Evolutionary conservation across 2,113 vertebrate species (phyloP), one percentile per base, ranked within the genome.

Genomic region (Proterorhinus semilunaris): DNA sequence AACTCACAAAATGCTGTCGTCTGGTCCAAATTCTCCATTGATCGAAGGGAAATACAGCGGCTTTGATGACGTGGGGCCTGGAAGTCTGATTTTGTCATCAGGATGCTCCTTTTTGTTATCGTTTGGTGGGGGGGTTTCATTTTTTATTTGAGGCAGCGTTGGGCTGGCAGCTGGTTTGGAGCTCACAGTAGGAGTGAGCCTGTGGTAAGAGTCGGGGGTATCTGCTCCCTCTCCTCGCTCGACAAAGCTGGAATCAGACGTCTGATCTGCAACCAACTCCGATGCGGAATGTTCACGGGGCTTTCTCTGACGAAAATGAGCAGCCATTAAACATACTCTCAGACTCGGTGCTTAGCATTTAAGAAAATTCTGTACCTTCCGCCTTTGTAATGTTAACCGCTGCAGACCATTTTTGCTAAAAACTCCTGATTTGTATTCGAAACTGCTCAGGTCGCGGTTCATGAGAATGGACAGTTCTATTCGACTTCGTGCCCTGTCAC

Each of bases 401-500:
- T 16, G 76, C 9, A 67, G 58, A 0, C 81, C 54, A 1, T 92
- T 84, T 6, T 61, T 61, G 13, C 84, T 52, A 48, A 96, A 90
- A 63, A 82, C 80, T 44, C 95, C 95, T 1, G 91, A 78, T 87
- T 92, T 95, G 89, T 93, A 96, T 47, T 96, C 93, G n/a, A 95
- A 96, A 36, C 84, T 65, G 6, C 90, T 81, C 49, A 96, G 72
- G 78, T 96, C 93, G 0, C 90, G 90, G 8, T 89, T 91, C 62
- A 95, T 36, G 67, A 90, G 87, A n/a, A 92, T 90, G 0, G 72
- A 54, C 67, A 96, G 84, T 53, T 96, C 95, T 36, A 95, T 93
- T 87, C 92, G 92, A 84, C 95, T 96, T 75, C 95, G 92, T 59
- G 95, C 88, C 68, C 93, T 89, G n/a, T 93, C 90, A 45, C 94